Percentiles rank a stretch among this genome's conserved stretches.
These are phyloP conservation scores for Craterocephalus amniculus DNA, from an alignment of 2,797 vertebrate species.

Conservation along the genomic window DNA sequence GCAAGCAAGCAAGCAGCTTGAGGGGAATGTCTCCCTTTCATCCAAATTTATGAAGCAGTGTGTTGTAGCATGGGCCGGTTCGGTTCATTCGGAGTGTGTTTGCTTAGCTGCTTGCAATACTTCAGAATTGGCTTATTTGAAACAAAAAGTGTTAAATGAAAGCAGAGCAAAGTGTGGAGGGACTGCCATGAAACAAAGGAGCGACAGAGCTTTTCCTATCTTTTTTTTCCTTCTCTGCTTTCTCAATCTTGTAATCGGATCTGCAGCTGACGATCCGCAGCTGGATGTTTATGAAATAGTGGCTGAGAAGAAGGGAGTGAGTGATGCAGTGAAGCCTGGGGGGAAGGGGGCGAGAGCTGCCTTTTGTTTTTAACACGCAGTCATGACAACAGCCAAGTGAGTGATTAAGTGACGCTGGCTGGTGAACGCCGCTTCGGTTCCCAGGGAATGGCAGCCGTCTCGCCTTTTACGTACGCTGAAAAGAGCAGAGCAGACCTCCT, in stretches of 20 bases:
- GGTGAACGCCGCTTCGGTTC: conserved; percentile 27
- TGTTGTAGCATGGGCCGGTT: conserved; percentile 26
- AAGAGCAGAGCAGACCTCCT: conserved; percentile 34
- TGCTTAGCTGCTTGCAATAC: conserved; percentile 1
- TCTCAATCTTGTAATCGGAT: conserved; percentile 52
- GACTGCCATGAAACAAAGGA: neutral
- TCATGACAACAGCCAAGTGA: conserved; percentile 61
- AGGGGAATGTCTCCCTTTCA: conserved; percentile 40
- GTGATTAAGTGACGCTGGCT: conserved; percentile 57
- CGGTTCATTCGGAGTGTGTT: conserved; percentile 25
- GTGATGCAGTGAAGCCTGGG: conserved; percentile 22
- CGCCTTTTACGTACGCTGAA: conserved; percentile 45
- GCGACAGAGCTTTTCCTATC: neutral
- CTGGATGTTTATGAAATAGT: conserved; percentile 54
- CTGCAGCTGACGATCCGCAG: conserved; percentile 42
- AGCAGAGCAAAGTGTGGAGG: neutral
- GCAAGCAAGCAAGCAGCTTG: conserved; percentile 22
- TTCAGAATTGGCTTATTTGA: conserved; percentile 14
- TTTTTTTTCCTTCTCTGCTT: conserved; percentile 20
- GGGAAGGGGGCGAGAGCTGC: neutral
- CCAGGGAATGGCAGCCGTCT: conserved; percentile 47
- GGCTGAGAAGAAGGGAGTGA: conserved; percentile 21
- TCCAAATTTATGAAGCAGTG: conserved; percentile 44
- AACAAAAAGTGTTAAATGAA: conserved; percentile 7
- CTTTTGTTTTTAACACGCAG: conserved; percentile 61